phyloP scores from a whole-genome alignment of 2,113 vertebrate species.

The Daubentonia madagascariensis region DNA sequence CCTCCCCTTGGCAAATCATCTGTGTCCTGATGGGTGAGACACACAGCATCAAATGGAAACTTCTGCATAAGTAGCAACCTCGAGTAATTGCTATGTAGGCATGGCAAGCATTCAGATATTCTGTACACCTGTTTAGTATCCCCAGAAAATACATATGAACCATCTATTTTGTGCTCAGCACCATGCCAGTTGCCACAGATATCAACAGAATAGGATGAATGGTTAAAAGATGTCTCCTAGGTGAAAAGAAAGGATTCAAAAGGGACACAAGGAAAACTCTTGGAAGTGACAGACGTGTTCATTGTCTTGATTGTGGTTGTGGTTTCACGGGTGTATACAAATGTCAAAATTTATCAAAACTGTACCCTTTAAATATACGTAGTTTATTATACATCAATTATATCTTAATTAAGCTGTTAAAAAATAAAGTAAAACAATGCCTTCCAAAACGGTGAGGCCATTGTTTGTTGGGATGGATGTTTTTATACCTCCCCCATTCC shows the following conservation, averaged over 20 bases:
- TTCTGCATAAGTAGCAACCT: background rate
- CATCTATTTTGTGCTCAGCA: background rate
- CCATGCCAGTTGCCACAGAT: background rate
- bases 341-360: background rate
- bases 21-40: background rate
- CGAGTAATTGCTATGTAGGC: rapidly evolving
- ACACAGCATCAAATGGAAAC: background rate
- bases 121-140: background rate
- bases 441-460: background rate
- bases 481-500: background rate
- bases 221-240: background rate
- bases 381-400: background rate
- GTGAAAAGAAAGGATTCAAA: background rate
- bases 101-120: no score
- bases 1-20: background rate
- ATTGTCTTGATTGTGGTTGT: background rate
- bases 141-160: background rate
- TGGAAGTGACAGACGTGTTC: background rate
- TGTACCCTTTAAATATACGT: background rate
- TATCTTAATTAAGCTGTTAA: background rate
- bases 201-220: background rate
- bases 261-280: background rate
- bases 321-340: background rate
- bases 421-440: background rate
- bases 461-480: background rate